Conservation (phyloP, 2,888 invertebrate genomes). For the Stenurella melanura region DNA sequence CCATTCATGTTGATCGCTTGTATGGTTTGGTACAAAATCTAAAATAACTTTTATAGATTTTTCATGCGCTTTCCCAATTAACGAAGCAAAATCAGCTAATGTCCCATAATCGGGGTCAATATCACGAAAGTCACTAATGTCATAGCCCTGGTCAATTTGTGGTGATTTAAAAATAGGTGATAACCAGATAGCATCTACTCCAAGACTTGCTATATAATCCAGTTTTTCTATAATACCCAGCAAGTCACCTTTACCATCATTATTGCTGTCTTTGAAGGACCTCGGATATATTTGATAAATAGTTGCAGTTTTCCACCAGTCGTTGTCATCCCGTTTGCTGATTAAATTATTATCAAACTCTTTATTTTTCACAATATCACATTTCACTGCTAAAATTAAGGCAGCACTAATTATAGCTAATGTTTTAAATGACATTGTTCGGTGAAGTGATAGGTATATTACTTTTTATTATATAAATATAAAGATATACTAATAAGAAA, state of each 20-base stretch:
- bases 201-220: constrained; percentile 74
- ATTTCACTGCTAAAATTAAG: neutral
- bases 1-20: constrained; percentile 87
- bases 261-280: constrained; percentile 89
- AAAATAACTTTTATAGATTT: constrained; percentile 75
- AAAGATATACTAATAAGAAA: too few species aligned
- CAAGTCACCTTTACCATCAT: constrained; percentile 90
- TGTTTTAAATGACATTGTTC: neutral
- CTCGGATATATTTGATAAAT: constrained; percentile 92
- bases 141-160: constrained; percentile 91
- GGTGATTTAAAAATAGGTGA: constrained; percentile 90
- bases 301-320: constrained; percentile 83
- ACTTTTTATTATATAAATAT: neutral
- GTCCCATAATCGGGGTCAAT: constrained; percentile 86
- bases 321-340: neutral
- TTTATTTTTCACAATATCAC: constrained; percentile 9
- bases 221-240: constrained; percentile 75
- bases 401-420: neutral
- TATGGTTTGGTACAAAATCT: constrained; percentile 77
- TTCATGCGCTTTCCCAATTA: constrained; percentile 76
- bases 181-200: constrained; percentile 86
- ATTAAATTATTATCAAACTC: constrained; percentile 3
- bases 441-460: neutral
- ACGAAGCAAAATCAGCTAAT: constrained; percentile 80
- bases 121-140: constrained; percentile 85